phyloP scores from a whole-genome alignment of 2,113 vertebrate species.

The Catharus fuscescens region DNA sequence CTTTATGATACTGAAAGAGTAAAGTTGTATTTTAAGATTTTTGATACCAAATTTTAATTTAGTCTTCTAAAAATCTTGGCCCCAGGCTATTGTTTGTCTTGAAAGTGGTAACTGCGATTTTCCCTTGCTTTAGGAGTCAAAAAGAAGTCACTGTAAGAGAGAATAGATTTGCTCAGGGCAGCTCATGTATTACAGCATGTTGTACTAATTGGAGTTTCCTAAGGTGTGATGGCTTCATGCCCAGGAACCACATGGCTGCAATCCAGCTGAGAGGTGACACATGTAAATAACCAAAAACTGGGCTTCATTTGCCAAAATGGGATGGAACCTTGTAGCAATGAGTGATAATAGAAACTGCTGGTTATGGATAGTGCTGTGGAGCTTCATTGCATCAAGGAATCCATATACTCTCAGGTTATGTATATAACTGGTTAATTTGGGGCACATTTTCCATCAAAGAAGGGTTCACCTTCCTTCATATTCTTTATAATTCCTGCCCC shows the following conservation, averaged over 20 bases:
- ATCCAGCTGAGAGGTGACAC: conserved; percentile 56
- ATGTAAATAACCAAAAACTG: conserved; percentile 55
- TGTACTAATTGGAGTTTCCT: conserved; percentile 64
- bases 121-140: background rate
- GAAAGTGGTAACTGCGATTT: background rate
- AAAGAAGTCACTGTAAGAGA: background rate
- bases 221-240: conserved; percentile 59
- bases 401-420: background rate
- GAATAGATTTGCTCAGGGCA: conserved; percentile 17
- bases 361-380: background rate
- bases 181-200: conserved; percentile 52
- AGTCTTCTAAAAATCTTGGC: background rate
- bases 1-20: background rate
- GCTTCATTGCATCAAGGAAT: background rate
- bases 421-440: background rate
- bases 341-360: background rate
- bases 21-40: background rate
- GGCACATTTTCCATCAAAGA: background rate
- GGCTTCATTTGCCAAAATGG: conserved; percentile 25
- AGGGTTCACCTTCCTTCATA: background rate
- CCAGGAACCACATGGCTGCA: conserved; percentile 44
- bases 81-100: background rate
- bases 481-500: background rate
- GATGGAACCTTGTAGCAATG: background rate
- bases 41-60: background rate